A percentile compares a stretch with the other conserved stretches of the same genome.
Evolutionary conservation across 2,113 vertebrate genomes (phyloP).

Genomic region (human (Homo sapiens)): DNA sequence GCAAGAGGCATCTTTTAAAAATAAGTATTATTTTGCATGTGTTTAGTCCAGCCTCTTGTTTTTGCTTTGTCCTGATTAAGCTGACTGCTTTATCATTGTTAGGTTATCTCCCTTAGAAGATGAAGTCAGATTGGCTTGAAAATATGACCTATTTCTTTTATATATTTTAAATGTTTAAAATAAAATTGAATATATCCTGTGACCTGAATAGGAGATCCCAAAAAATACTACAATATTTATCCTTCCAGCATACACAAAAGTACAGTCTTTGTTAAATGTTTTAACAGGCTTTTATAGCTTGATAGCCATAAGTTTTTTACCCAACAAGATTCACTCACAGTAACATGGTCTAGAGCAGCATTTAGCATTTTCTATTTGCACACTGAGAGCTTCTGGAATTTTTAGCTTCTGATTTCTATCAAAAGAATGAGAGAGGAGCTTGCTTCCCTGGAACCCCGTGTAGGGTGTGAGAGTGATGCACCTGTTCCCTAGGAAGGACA

Average conservation of each 20-base stretch:
- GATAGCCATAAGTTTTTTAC: background rate
- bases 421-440: background rate
- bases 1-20: background rate
- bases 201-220: background rate
- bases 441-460: background rate
- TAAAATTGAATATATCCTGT: background rate
- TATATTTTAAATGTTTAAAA: background rate
- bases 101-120: background rate
- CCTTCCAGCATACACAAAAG: background rate
- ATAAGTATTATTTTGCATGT: background rate
- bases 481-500: background rate
- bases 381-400: background rate
- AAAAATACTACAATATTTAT: background rate
- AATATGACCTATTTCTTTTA: background rate
- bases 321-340: background rate
- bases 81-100: background rate
- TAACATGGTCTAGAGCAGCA: background rate
- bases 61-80: background rate
- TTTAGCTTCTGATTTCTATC: background rate
- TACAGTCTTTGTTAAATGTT: background rate
- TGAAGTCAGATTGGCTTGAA: background rate
- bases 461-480: accelerated
- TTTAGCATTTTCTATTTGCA: background rate
- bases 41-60: background rate
- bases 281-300: background rate